These are phyloP conservation scores for Andrena cerasifolii DNA, from an alignment of 1,140 invertebrate genomes.

Conservation along the genomic window DNA sequence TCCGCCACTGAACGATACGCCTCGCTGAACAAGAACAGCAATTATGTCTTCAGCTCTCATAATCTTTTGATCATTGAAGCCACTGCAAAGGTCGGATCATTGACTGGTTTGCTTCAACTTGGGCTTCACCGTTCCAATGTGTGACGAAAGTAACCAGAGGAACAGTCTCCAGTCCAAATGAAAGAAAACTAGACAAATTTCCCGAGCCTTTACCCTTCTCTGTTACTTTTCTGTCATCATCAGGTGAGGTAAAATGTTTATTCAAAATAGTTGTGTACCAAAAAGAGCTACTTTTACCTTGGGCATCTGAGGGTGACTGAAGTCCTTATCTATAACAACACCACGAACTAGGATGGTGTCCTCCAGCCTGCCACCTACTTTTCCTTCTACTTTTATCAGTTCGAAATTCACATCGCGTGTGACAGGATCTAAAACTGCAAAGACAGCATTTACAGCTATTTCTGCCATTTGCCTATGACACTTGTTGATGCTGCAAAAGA, in stretches of 20 bases:
- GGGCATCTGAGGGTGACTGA: conserved; percentile 99
- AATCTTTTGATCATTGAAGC: conserved; percentile 78
- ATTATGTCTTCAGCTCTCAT: conserved; percentile 77
- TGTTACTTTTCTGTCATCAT: conserved; percentile 49
- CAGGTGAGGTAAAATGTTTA: background rate
- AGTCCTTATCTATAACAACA: conserved; percentile 99
- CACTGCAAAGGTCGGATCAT: conserved; percentile 62
- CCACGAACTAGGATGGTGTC: conserved; percentile 98
- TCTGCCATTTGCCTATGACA: conserved; percentile 98
- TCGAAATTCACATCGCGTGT: conserved; percentile 99
- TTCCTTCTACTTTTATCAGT: conserved; percentile 99
- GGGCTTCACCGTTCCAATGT: background rate
- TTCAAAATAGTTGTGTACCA: background rate
- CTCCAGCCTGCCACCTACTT: conserved; percentile 98
- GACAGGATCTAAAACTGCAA: conserved; percentile 96
- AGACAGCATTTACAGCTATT: conserved; percentile 98
- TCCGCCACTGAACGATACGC: conserved; percentile 2
- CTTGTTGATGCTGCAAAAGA: conserved; percentile 87
- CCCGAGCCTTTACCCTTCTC: conserved; percentile 69
- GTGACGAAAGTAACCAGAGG: background rate
- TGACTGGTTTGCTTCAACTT: conserved; percentile 3
- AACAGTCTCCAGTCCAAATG: conserved; percentile 1
- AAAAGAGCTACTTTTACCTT: conserved; percentile 84
- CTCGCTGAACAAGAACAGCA: background rate
- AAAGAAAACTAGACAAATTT: conserved; percentile 41